phyloP scores from a whole-genome alignment of 2,797 vertebrate genomes.

The Danio kyathit region DNA sequence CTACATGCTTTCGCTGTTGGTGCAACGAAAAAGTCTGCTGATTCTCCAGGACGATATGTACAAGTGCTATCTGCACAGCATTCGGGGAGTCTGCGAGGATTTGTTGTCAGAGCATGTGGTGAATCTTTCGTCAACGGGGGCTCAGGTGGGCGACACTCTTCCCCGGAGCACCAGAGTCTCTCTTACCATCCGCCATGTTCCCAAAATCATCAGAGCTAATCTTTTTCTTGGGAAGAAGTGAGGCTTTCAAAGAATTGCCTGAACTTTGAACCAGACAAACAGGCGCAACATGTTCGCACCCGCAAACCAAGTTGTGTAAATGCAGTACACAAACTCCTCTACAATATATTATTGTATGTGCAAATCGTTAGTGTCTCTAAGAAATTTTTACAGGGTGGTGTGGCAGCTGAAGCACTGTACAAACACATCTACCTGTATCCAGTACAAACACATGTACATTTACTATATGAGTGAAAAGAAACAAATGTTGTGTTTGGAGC shows the following conservation, averaged over 20 bases:
- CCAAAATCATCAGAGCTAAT: slow-evolving; percentile 83
- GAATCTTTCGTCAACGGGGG: slow-evolving; percentile 73
- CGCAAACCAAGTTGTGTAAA: not conserved
- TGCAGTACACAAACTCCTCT: not conserved
- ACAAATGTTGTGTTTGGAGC: not conserved
- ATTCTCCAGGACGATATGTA: slow-evolving; percentile 86
- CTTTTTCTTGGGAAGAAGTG: slow-evolving; percentile 80
- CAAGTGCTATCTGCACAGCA: slow-evolving; percentile 83
- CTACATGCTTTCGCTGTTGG: slow-evolving; percentile 80
- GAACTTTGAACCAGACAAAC: not conserved
- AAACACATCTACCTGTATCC: not conserved
- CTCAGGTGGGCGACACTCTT: slow-evolving; percentile 69
- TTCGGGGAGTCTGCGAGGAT: slow-evolving; percentile 72
- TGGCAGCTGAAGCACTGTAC: not conserved
- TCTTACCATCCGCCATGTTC: slow-evolving; percentile 88
- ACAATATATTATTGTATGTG: slow-evolving; percentile 20
- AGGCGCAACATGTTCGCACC: not conserved
- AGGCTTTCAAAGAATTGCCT: slow-evolving; percentile 12
- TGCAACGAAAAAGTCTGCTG: slow-evolving; percentile 85
- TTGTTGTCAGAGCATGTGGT: slow-evolving; percentile 73
- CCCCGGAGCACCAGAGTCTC: slow-evolving; percentile 84
- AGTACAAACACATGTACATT: not conserved
- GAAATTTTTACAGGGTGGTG: not conserved
- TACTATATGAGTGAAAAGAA: not conserved
- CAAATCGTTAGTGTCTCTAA: not conserved